Conservation (phyloP, 2,113 vertebrate genomes). For the Megalops atlanticus region DNA sequence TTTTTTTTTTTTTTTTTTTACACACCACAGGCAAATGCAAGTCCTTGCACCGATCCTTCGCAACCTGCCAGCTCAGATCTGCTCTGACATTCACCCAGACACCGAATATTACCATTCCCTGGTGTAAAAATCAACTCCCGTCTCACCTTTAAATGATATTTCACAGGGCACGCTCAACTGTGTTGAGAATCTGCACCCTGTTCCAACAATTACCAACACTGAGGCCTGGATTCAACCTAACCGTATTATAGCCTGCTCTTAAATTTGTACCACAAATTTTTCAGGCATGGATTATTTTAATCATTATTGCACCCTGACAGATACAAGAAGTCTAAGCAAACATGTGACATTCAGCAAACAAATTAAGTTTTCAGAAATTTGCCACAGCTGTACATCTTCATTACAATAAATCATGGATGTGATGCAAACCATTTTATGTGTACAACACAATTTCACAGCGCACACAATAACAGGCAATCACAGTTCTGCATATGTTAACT, state of each 20-base stretch:
- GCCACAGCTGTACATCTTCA: too few relatives aligned
- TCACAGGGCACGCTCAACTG: too few relatives aligned
- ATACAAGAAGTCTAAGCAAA: too few relatives aligned
- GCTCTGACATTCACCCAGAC: neutral
- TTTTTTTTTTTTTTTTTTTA: slow-evolving; percentile 32
- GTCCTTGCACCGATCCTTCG: neutral
- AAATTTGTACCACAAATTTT: too few relatives aligned
- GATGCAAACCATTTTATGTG: neutral
- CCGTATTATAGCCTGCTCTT: neutral
- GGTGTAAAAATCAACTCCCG: neutral
- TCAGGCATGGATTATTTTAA: too few relatives aligned
- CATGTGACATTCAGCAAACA: too few relatives aligned
- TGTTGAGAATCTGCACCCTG: neutral
- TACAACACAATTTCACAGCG: neutral
- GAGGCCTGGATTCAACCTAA: neutral
- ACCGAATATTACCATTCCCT: neutral
- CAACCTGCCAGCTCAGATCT: neutral
- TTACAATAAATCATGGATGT: neutral
- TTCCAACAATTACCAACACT: neutral
- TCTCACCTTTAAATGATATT: neutral
- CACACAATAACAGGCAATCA: neutral
- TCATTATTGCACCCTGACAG: too few relatives aligned
- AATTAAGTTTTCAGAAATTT: too few relatives aligned
- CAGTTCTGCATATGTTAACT: neutral
- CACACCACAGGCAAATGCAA: slow-evolving; percentile 20